These are phyloP conservation scores for Megastigmus dorsalis DNA, from an alignment of 2,888 invertebrate species.

Conservation along the genomic window DNA sequence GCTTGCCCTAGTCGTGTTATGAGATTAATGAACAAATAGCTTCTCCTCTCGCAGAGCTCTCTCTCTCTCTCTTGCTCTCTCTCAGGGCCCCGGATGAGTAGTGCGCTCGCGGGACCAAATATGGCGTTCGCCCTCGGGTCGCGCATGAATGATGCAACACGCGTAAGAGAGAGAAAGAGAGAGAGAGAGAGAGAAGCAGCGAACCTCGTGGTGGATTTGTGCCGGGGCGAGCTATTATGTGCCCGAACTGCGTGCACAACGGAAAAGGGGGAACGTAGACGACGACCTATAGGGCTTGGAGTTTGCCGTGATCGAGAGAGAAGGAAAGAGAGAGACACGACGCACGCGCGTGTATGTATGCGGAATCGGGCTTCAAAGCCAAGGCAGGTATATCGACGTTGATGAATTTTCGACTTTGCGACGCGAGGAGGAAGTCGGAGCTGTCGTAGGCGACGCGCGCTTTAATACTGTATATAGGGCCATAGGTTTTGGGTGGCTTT, in stretches of 20 bases:
- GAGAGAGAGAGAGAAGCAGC: too few relatives aligned
- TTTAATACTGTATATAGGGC: background rate
- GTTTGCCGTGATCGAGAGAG: slow-evolving; percentile 11
- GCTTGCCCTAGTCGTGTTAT: slow-evolving; percentile 56
- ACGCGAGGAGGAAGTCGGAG: background rate
- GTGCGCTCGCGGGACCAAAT: slow-evolving; percentile 58
- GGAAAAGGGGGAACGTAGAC: background rate
- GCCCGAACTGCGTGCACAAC: slow-evolving; percentile 54
- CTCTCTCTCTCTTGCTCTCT: background rate
- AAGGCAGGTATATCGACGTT: background rate
- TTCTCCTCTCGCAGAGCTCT: slow-evolving; percentile 33
- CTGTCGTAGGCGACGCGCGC: background rate
- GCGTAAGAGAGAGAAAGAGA: background rate
- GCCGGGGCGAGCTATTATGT: slow-evolving; percentile 63
- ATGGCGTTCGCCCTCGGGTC: slow-evolving; percentile 62
- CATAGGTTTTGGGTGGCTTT: too few relatives aligned
- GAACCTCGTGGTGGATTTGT: slow-evolving; percentile 58
- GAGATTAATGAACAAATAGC: slow-evolving; percentile 73
- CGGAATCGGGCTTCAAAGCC: background rate
- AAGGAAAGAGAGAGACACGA: background rate
- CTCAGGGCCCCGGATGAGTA: slow-evolving; percentile 62
- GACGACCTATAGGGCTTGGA: background rate
- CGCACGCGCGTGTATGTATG: background rate
- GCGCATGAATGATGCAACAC: slow-evolving; percentile 60
- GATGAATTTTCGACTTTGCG: slow-evolving; percentile 39